Conservation (phyloP, 2,888 invertebrate species). For the Stenodera caucasica region DNA sequence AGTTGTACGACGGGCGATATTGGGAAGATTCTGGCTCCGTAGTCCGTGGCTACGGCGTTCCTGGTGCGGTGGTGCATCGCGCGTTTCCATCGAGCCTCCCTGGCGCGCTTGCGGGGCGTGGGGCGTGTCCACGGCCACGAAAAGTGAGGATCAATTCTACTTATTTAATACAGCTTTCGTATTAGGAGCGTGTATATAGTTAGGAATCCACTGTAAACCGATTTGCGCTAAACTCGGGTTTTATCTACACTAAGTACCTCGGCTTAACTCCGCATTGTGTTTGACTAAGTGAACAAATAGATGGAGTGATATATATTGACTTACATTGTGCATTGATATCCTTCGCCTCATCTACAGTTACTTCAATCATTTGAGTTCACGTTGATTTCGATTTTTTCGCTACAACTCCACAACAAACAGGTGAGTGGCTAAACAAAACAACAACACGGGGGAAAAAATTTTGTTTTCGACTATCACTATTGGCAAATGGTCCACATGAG, state of each 20-base stretch:
- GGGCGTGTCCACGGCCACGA: constrained; percentile 54
- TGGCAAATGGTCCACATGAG: neutral
- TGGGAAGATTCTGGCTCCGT: constrained; percentile 19
- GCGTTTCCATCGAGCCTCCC: constrained; percentile 39
- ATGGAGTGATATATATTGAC: constrained; percentile 58
- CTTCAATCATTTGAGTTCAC: neutral
- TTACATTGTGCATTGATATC: constrained; percentile 46
- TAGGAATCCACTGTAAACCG: constrained; percentile 59
- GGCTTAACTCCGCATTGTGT: constrained; percentile 58
- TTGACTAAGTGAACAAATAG: constrained; percentile 59
- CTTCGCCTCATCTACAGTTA: constrained; percentile 26
- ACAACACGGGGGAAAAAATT: no score
- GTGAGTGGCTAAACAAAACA: no score
- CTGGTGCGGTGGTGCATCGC: constrained; percentile 36
- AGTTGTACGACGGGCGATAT: no score
- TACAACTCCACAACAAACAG: neutral
- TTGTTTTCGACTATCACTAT: no score
- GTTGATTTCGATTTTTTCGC: neutral
- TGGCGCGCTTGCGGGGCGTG: constrained; percentile 37
- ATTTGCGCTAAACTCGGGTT: constrained; percentile 58
- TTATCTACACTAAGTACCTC: constrained; percentile 58
- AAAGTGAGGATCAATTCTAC: constrained; percentile 59
- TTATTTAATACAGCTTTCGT: constrained; percentile 59
- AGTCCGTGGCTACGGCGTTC: constrained; percentile 32
- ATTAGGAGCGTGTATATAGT: constrained; percentile 59